A percentile compares a stretch with the other conserved stretches of the same genome.
Evolutionary conservation across 1,140 invertebrate species (phyloP).

Genomic region (Drosophila paulistorum): DNA sequence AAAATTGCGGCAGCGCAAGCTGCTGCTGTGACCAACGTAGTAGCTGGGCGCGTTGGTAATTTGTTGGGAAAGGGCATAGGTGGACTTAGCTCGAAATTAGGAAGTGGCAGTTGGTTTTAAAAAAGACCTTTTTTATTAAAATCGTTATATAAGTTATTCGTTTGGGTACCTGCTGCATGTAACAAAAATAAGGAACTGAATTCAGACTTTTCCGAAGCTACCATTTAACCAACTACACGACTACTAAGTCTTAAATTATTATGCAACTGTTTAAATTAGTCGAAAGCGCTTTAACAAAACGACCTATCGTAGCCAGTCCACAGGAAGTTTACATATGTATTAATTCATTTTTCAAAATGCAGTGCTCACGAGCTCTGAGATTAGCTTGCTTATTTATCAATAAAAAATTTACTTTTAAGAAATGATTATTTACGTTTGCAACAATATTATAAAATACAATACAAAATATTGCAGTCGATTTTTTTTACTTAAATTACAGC

Average conservation of each 20-base stretch:
- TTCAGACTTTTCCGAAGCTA: constrained; percentile 1
- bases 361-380: too few relatives aligned
- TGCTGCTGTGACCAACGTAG: constrained; percentile 87
- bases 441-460: too few relatives aligned
- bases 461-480: too few relatives aligned
- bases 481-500: too few relatives aligned
- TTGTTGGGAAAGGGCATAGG: constrained; percentile 91
- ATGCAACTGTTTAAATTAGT: too few relatives aligned
- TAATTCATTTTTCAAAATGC: too few relatives aligned
- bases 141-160: background rate
- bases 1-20: constrained; percentile 75
- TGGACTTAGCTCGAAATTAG: constrained; percentile 90
- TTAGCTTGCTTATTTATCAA: too few relatives aligned
- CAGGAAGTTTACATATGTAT: too few relatives aligned
- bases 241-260: background rate
- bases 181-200: background rate
- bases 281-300: too few relatives aligned
- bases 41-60: constrained; percentile 90
- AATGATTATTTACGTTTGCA: too few relatives aligned
- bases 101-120: constrained; percentile 88
- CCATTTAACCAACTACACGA: background rate
- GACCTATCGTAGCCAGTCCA: too few relatives aligned
- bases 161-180: background rate
- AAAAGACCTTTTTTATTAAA: background rate
- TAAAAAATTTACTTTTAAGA: too few relatives aligned